Evolutionary conservation across 2,797 vertebrate species (phyloP).

Genomic region (Gastrophryne carolinensis): DNA sequence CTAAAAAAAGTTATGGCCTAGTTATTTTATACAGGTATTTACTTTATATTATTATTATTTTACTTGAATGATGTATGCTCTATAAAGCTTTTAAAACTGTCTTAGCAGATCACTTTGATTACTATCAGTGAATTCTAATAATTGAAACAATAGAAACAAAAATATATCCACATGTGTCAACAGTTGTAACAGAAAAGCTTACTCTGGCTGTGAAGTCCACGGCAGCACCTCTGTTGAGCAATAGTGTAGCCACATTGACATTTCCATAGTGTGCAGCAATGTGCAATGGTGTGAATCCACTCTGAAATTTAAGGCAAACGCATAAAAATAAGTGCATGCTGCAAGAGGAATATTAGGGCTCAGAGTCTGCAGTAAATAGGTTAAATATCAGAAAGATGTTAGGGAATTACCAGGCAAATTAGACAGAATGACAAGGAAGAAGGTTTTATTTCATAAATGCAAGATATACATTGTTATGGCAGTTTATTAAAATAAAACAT

Average conservation of each 20-base stretch:
- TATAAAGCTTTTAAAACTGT: too few species aligned
- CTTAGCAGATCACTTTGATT: too few species aligned
- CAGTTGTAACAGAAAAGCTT: constrained; percentile 6
- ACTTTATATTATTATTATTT: too few species aligned
- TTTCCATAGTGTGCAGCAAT: constrained; percentile 97
- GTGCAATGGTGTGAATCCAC: constrained; percentile 95
- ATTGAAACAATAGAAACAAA: constrained; percentile 58
- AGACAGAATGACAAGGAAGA: too few species aligned
- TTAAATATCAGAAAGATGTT: constrained; percentile 16
- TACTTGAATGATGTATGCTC: too few species aligned
- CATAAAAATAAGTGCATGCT: neutral
- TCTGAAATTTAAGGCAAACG: constrained; percentile 70
- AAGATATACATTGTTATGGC: too few species aligned
- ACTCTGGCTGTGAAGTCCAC: constrained; percentile 97
- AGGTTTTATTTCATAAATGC: too few species aligned
- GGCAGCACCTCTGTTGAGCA: constrained; percentile 92
- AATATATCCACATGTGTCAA: too few species aligned
- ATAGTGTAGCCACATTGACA: constrained; percentile 91
- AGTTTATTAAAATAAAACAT: too few species aligned
- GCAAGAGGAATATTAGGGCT: neutral
- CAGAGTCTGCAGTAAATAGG: neutral
- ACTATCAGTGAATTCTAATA: neutral
- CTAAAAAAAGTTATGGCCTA: too few species aligned
- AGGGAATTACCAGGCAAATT: constrained; percentile 21
- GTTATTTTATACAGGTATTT: too few species aligned